Base-by-base conservation (phyloP, 1,140 invertebrate genomes). In the Panagrolaimus sp. region DNA sequence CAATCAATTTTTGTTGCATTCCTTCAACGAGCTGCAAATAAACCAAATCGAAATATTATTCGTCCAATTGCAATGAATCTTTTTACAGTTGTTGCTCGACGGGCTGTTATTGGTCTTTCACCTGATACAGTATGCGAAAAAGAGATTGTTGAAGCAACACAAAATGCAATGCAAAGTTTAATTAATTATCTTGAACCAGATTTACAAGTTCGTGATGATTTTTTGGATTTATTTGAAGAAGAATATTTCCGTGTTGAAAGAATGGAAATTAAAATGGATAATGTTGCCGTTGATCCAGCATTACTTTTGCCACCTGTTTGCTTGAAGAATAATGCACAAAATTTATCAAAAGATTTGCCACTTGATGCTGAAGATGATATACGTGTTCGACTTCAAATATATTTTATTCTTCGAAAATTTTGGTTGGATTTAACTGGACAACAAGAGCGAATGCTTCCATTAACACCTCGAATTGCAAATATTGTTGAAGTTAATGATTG, bases 171-270 rank as follows among this genome's bases (percentile, higher is more conserved):
- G 44, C 43, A 72, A n/a, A 65, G 68, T 17, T 43, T 78, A 3
- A 43, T 69, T 75, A 88, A 90, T 79, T 68, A 87, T 74, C 90
- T 90, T 80, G 87, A 90, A 94, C 21, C 85, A 46, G 94, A 93
- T 86, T 94, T 95, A 83, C 96, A 94, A 84, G 96, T 95, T 86
- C 94, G 98, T 87, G 94, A 98, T 81, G 94, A 98, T 74, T 98
- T 98, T 86, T 85, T 98, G 43, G 95, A 98, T 83, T 93, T 98
- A 88, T 98, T 99, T 85, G 95, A 99, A 85, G 93, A 97, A 84
- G 96, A 99, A 87, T 91, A 88, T 84, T 91, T 90, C 81, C 92
- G 96, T 84, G 91, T 96, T 88, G 85, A 81, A 76, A 64, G 62
- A 44, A 71, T 71, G 15, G 62, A 66, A 52, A 63, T 80, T 64